Evolutionary conservation across 1,140 invertebrate genomes (phyloP).

Genomic region (Drosophila kikkawai): DNA sequence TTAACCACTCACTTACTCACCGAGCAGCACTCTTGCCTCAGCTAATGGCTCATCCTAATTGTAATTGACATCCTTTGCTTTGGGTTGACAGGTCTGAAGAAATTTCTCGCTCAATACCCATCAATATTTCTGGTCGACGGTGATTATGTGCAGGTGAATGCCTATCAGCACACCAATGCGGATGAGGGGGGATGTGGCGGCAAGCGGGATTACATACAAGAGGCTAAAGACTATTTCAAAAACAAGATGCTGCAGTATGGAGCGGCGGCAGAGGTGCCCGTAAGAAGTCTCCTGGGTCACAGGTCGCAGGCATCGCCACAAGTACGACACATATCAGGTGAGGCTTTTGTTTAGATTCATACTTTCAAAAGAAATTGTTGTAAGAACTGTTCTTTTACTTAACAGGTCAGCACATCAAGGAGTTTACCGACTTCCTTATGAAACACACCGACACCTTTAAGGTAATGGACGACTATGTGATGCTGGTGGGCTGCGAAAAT

Average conservation of each 20-base stretch:
- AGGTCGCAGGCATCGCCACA: constrained; percentile 97
- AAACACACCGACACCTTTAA: constrained; percentile 95
- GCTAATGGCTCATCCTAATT: constrained; percentile 72
- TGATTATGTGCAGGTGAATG: constrained; percentile 95
- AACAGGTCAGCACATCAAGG: constrained; percentile 94
- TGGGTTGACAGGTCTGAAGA: constrained; percentile 89
- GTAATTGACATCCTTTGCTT: constrained; percentile 58
- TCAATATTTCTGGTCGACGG: constrained; percentile 95
- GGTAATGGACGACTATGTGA: constrained; percentile 93
- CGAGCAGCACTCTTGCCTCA: background rate
- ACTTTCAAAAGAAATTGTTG: background rate
- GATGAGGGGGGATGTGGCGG: constrained; percentile 86
- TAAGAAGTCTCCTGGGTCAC: constrained; percentile 96
- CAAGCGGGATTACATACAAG: constrained; percentile 94
- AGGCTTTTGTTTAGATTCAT: constrained; percentile 1
- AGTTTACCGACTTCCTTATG: constrained; percentile 95
- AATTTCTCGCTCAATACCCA: constrained; percentile 96
- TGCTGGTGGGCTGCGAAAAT: constrained; percentile 87
- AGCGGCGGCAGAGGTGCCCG: constrained; percentile 95
- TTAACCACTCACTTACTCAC: constrained; percentile 35
- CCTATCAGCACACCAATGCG: constrained; percentile 87
- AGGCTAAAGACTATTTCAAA: constrained; percentile 97
- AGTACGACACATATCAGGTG: constrained; percentile 95
- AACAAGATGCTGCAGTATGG: constrained; percentile 96
- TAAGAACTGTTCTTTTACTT: background rate